Base-by-base conservation (phyloP, 1,140 invertebrate species). In the Cardiocondyla obscurior region DNA sequence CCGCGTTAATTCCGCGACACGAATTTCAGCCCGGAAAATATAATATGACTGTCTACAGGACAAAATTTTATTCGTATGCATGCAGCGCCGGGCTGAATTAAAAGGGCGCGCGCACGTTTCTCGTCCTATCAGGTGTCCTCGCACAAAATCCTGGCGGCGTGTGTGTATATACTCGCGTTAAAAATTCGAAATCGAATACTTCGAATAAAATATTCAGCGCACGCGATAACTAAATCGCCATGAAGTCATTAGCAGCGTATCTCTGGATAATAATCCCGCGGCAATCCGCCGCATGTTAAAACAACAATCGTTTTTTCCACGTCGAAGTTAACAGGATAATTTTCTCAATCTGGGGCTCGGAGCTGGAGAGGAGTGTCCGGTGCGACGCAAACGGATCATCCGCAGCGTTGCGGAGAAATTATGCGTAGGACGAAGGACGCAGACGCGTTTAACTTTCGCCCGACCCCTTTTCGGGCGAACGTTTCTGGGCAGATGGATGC, bases 401-500 rank as follows among this genome's bases (percentile, higher is more conserved):
- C 14, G 25, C 39, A 51, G 53, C 36, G 28, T 70, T 14, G 28
- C n/a, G n/a, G n/a, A n/a, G n/a, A 39, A 33, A 74, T 3, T 60
- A 36, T n/a, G n/a, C 28, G 1, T 72, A 8, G 28, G 3, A 44
- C 36, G 72, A 3, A 74, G 2, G 25, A n/a, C 36, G 55, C 19
- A 55, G 25, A 19, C 25, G 7, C 39, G 39, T 74, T 60, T 74
- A 74, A 74, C 55, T 74, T 60, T 60, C 55, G 39, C 46, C 72
- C n/a, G 53, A 74, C 28, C 51, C 25, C 55, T 74, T n/a, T 74
- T 60, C 55, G 30, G 22, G 19, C 25, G 39, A 74, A 46, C 72
- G 53, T 74, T 74, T 74, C 55, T 39, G 62, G 28, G 39, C 55
- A 74, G 55, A 74, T 79, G 74, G 62, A 79, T 53, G 44, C 30